A percentile compares a stretch with the other conserved stretches of the same genome.
Evolutionary conservation across 2,113 vertebrate species (phyloP).

Genomic region (Lepus americanus): DNA sequence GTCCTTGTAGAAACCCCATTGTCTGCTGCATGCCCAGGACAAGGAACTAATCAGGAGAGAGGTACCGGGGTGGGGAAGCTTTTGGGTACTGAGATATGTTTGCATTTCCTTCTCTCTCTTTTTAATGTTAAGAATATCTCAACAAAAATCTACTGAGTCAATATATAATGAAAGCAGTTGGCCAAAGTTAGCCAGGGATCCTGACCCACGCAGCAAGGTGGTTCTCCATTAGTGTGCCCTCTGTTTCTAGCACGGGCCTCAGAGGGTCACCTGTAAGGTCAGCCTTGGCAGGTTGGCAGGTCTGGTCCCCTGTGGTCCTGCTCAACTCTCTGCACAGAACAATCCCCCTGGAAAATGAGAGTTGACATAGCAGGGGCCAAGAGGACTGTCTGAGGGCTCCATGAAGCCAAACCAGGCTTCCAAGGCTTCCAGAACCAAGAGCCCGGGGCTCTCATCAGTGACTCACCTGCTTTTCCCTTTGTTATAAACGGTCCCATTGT

Average conservation of each 20-base stretch:
- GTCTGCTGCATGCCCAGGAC: not conserved
- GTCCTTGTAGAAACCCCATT: not conserved
- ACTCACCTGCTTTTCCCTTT: not conserved
- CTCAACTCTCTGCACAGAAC: not conserved
- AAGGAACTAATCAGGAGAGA: not conserved
- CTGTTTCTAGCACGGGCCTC: not conserved
- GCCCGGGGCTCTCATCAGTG: not conserved
- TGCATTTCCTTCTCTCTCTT: not conserved
- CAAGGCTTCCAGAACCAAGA: not conserved
- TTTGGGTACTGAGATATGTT: no score
- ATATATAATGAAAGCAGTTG: not conserved
- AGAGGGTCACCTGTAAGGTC: not conserved
- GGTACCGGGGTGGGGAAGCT: not conserved
- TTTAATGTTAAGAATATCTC: not conserved
- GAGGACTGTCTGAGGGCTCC: not conserved
- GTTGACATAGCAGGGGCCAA: rapidly evolving
- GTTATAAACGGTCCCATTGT: not conserved
- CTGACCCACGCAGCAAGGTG: rapidly evolving
- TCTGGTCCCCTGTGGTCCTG: not conserved
- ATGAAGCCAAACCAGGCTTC: not conserved
- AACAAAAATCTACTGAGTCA: not conserved
- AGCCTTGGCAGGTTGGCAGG: rapidly evolving
- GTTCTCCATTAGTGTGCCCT: no score
- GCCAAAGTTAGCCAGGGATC: not conserved
- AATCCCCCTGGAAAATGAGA: not conserved